These are phyloP conservation scores for Pantherophis alleghaniensis DNA, from an alignment of 2,797 vertebrate genomes.

Conservation along the genomic window DNA sequence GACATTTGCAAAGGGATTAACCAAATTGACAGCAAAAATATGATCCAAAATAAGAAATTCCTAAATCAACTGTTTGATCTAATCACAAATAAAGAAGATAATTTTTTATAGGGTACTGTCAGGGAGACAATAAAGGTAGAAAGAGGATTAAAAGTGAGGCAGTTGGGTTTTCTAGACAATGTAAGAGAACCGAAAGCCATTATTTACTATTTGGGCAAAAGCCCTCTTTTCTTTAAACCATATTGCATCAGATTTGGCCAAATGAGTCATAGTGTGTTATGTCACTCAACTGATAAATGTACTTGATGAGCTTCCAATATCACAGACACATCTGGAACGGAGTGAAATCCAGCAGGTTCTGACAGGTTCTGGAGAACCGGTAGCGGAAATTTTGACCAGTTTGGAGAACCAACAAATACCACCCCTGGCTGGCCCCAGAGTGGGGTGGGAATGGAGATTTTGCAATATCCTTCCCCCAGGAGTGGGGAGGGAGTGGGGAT, in stretches of 20 bases:
- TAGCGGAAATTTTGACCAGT: too few species aligned
- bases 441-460: too few species aligned
- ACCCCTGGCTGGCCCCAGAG: too few species aligned
- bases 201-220: not conserved
- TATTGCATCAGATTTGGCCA: conserved; percentile 56
- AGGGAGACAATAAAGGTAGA: not conserved
- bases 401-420: too few species aligned
- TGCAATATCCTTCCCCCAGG: too few species aligned
- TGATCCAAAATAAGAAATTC: not conserved
- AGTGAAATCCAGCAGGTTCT: too few species aligned
- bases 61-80: not conserved
- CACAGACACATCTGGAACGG: conserved; percentile 43
- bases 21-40: not conserved
- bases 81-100: not conserved
- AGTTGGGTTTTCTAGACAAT: not conserved
- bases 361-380: too few species aligned
- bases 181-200: not conserved
- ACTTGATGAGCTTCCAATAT: conserved; percentile 64
- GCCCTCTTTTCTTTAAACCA: not conserved
- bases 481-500: too few species aligned
- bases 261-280: conserved; percentile 63
- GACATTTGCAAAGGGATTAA: conserved; percentile 5
- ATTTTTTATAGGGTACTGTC: not conserved
- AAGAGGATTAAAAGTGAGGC: not conserved
- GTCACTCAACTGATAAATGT: conserved; percentile 57